These are phyloP conservation scores for Parasteatoda lunata DNA, from an alignment of 2,888 invertebrate species.

Conservation along the genomic window DNA sequence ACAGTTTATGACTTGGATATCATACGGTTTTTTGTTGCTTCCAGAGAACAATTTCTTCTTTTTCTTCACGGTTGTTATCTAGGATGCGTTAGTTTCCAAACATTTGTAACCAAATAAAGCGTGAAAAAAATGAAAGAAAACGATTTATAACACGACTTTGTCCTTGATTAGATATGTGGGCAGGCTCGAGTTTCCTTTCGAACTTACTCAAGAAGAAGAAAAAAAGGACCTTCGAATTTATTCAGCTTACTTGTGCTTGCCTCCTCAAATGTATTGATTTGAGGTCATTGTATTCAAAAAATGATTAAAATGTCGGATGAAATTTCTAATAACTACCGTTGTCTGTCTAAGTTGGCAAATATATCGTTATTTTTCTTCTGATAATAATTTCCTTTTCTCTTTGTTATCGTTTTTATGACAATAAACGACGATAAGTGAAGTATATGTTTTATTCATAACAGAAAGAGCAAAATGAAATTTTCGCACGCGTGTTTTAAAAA, in stretches of 20 bases:
- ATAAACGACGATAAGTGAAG: too few species aligned
- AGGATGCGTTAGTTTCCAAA: conserved; percentile 36
- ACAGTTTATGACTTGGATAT: not conserved
- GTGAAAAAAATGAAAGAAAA: conserved; percentile 20
- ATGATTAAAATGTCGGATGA: too few species aligned
- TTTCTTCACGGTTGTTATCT: conserved; percentile 26
- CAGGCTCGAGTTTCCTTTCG: conserved; percentile 6
- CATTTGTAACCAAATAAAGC: conserved; percentile 65
- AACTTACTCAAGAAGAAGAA: not conserved
- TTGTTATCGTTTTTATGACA: too few species aligned
- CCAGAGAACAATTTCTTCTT: not conserved
- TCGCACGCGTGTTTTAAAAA: too few species aligned
- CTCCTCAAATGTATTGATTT: too few species aligned
- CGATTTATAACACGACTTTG: conserved; percentile 22
- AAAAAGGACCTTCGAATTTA: not conserved
- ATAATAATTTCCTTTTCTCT: too few species aligned
- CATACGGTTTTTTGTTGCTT: not conserved
- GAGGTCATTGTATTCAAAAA: too few species aligned
- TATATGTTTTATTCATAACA: too few species aligned
- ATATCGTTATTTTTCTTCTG: too few species aligned
- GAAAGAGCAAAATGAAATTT: too few species aligned
- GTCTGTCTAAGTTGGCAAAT: too few species aligned
- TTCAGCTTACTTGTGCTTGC: not conserved
- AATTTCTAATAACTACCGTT: too few species aligned
- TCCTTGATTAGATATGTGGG: conserved; percentile 55